Base-by-base conservation (phyloP, 1,140 invertebrate genomes). In the Sarcophaga peregrina region DNA sequence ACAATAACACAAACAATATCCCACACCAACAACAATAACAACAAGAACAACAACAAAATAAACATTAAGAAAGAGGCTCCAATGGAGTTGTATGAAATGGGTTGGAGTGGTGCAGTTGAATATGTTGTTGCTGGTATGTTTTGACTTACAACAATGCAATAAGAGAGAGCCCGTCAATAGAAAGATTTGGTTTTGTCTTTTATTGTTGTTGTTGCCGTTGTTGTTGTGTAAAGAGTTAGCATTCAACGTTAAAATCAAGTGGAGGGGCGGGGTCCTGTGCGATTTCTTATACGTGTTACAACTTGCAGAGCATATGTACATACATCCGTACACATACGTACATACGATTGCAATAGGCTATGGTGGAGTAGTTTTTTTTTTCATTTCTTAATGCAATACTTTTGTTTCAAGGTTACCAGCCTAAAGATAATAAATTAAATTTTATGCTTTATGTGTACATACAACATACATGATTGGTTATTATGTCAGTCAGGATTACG, bases 261-360 rank as follows among this genome's bases (percentile, higher is more conserved):
- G 75, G 75, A 47, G 75, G 50, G 75, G 75, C 75, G 75, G 75
- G 50, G 48, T 78, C 75, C 5, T 78, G n/a, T 50, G 75, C 50
- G 75, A 78, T n/a, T 47, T 78, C 20, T 68, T 68, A 68, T 20
- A 62, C 58, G 20, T 68, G 20, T 68, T 15, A 17, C 17, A 2
- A 9, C 15, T 68, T 62, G 5, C n/a, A 62, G 13, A 5, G n/a
- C 8, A 58, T 58, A 58, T 15, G 13, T 58, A 58, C 7, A 37
- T 37, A 37, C 25, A 37, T 8, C 0, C 20, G 62, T 8, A 25
- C n/a, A 37, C 25, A 37, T 8, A 9, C 20, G 62, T 8, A 25
- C n/a, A 20, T 25, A 37, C 25, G 25, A 25, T 68, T 68, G 62
- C 20, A 20, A 20, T 68, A 20, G 62, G 62, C 62, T 25, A 10